These are phyloP conservation scores for Zosterops hypoxanthus DNA, from an alignment of 2,113 vertebrate species.

Conservation along the genomic window DNA sequence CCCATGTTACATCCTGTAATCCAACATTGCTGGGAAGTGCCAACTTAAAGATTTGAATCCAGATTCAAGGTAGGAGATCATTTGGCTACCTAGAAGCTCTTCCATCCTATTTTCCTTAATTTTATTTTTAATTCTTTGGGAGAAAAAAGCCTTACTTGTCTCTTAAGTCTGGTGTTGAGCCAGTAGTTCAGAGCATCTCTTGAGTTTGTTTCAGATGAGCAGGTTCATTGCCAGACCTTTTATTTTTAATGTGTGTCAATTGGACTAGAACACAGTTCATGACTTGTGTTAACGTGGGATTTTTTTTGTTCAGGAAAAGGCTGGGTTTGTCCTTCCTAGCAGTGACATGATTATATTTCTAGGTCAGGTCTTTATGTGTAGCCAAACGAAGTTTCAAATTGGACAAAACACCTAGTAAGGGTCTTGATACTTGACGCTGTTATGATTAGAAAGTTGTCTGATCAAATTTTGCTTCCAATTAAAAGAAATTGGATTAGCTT, in stretches of 20 bases:
- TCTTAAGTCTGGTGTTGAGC: not conserved
- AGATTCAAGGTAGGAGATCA: not conserved
- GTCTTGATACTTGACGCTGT: constrained; percentile 14
- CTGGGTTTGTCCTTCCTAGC: not conserved
- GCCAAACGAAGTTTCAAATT: constrained; percentile 17
- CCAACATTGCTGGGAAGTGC: not conserved
- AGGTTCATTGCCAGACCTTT: not conserved
- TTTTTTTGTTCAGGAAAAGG: not conserved
- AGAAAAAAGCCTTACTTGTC: not conserved
- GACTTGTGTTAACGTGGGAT: not conserved
- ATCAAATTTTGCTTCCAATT: constrained; percentile 63
- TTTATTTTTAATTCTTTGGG: not conserved
- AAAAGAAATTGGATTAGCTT: constrained; percentile 52
- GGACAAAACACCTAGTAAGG: constrained; percentile 22
- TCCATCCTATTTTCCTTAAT: not conserved
- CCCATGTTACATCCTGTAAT: accelerated
- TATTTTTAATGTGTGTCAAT: not conserved
- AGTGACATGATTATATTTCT: not conserved
- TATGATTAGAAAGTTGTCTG: constrained; percentile 56
- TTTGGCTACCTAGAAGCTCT: not conserved
- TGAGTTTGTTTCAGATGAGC: not conserved
- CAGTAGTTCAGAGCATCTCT: not conserved
- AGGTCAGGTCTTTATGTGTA: constrained; percentile 30
- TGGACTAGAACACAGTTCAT: not conserved
- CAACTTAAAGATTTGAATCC: not conserved